Conservation (phyloP, 1,140 invertebrate genomes). For the Trichonephila clavata region DNA sequence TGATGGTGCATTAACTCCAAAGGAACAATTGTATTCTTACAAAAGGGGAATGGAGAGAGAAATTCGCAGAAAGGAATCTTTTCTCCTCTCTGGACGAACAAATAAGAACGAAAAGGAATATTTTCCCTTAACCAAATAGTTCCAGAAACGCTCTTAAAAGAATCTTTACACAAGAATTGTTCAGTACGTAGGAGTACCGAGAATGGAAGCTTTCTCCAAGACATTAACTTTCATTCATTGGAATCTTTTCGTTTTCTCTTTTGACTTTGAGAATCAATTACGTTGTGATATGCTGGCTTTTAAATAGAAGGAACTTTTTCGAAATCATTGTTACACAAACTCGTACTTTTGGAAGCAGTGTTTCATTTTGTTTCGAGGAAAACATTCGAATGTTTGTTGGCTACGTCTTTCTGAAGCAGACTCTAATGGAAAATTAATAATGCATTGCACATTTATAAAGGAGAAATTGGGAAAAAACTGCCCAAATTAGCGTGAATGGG, state of each 20-base stretch:
- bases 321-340: constrained; percentile 19
- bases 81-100: background rate
- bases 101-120: constrained; percentile 19
- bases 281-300: background rate
- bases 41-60: background rate
- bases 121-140: constrained; percentile 7
- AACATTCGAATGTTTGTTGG: background rate
- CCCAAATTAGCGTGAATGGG: background rate
- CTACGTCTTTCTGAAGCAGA: background rate
- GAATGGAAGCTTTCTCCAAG: background rate
- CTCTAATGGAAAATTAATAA: constrained; percentile 20
- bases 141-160: background rate
- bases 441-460: background rate
- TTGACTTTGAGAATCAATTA: constrained; percentile 6
- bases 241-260: constrained; percentile 1
- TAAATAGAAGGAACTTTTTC: background rate
- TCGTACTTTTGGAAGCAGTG: background rate
- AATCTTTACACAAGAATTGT: background rate
- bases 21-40: constrained; percentile 18
- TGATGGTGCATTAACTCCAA: constrained; percentile 34
- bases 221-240: constrained; percentile 9
- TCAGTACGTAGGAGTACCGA: background rate
- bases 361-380: background rate
- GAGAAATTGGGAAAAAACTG: background rate
- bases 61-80: constrained; percentile 27